Evolutionary conservation across 1,140 invertebrate genomes (phyloP), one percentile per base, ranked within the genome.

Genomic region (Episyrphus balteatus): DNA sequence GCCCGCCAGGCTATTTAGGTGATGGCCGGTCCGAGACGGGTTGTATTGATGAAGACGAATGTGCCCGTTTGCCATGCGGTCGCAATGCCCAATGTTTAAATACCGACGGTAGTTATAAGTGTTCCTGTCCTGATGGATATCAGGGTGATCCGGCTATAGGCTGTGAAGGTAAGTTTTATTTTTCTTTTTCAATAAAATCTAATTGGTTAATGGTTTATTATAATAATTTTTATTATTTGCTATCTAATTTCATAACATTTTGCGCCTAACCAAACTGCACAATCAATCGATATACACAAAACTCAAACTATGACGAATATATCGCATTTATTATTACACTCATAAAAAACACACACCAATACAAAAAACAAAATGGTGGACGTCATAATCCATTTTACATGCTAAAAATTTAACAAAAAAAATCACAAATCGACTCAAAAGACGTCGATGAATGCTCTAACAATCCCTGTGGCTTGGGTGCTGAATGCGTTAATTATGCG

Each of bases 401-500:
- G 30, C 40, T 39, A 33, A 42, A 34, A 19, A 17, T 15, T 42
- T n/a, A 41, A 3, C 3, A n/a, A 36, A 36, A 36, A 36, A 36
- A 26, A 26, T 5, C 21, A 5, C 21, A 26, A 30, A 14, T 34
- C 41, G 41, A 42, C 60, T 56, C 8, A 43, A 55, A 55, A 58
- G 92, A 96, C 70, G 78, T 91, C 48, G 85, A 96, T 69, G 92
- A 95, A 71, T 95, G 92, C 62, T 76, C 80, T 17, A 73, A 79
- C 5, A 78, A 73, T 56, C 78, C 80, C 50, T 88, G 86, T 66
- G 81, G 81, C 49, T 67, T 71, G 59, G 77, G 79, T 62, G 83
- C 84, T 51, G 72, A 79, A 61, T 88, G 85, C 71, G 74, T 80
- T 70, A 88, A 87, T 72, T 75, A 77, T 48, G 77, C 77, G 55